Base-by-base conservation (phyloP, 1,140 invertebrate genomes). In the Sarcophaga peregrina region DNA sequence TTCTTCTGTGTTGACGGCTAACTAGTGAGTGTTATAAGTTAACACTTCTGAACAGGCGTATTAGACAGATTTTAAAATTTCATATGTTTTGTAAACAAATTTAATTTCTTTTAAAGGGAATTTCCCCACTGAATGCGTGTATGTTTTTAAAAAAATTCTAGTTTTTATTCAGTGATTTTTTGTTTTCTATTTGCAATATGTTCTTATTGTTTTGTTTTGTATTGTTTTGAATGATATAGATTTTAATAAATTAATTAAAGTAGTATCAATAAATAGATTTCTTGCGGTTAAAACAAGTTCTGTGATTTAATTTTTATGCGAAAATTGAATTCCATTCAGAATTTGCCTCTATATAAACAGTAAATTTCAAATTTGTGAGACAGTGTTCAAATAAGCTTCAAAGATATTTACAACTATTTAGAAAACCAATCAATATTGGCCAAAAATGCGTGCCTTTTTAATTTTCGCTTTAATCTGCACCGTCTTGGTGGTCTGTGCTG, bases 241-340 rank as follows among this genome's bases (percentile, higher is more conserved):
- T 58, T 10, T 13, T 11, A 58, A 58, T 11, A 13, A 58, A 58
- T 37, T 58, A 58, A 58, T 58, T 10, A 58, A 11, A 58, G 13
- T 6, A 13, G 3, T 13, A 58, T 20, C 17, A 20, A 9, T 68
- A 20, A 68, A 20, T 68, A 58, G 13, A 15, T 13, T 68, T 68
- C 6, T 68, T 68, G n/a, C 9, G 62, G 62, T 68, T 68, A 68
- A 68, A 68, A 68, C 62, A 17, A 68, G 62, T 68, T 68, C 62
- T 20, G 3, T n/a, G 62, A 20, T 62, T 62, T 62, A 62, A 62
- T 2, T 62, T 62, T 5, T 13, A 20, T 68, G 20, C 17, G 8
- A 17, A 62, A 62, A 10, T 54, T 68, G 8, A 20, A 68, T 68
- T 68, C 0, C 11, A n/a, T n/a, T 3, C 9, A 58, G n/a, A 68